Evolutionary conservation across 2,888 invertebrate genomes (phyloP).

Genomic region (Xylota segnis): DNA sequence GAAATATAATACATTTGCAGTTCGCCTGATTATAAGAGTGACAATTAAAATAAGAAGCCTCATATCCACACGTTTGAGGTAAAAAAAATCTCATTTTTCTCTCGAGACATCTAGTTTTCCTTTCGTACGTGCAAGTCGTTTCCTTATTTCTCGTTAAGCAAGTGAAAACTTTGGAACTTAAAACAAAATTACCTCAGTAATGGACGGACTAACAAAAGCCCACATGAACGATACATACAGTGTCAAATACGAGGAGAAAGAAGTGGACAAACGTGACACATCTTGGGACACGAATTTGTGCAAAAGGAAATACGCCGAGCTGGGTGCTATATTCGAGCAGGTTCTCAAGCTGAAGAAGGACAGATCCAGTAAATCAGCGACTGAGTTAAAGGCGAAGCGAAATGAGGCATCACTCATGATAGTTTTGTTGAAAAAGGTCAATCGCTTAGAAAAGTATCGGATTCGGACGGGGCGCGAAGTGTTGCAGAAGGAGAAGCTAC

Average conservation of each 20-base stretch:
- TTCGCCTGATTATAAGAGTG: neutral
- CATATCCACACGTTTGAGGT: neutral
- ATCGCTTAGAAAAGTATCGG: conserved; percentile 95
- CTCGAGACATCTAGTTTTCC: neutral
- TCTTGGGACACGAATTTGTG: conserved; percentile 63
- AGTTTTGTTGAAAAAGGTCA: conserved; percentile 94
- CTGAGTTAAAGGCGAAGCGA: conserved; percentile 88
- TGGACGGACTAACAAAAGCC: conserved; percentile 55
- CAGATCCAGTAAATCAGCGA: conserved; percentile 86
- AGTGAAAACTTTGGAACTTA: neutral
- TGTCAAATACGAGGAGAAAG: conserved; percentile 72
- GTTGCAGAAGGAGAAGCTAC: conserved; percentile 92
- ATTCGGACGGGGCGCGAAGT: conserved; percentile 93
- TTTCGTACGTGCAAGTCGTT: too few relatives aligned
- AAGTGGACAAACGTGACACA: conserved; percentile 66
- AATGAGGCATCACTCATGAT: conserved; percentile 91
- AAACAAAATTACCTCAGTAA: conserved; percentile 3
- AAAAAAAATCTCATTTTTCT: neutral
- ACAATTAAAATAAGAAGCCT: neutral
- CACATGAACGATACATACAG: conserved; percentile 60
- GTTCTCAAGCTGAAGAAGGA: conserved; percentile 88
- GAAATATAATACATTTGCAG: neutral
- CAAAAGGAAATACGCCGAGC: conserved; percentile 86
- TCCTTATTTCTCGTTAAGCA: neutral
- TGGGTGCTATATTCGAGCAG: conserved; percentile 88